Evolutionary conservation across 2,113 vertebrate genomes (phyloP).

Genomic region (Podiceps cristatus): DNA sequence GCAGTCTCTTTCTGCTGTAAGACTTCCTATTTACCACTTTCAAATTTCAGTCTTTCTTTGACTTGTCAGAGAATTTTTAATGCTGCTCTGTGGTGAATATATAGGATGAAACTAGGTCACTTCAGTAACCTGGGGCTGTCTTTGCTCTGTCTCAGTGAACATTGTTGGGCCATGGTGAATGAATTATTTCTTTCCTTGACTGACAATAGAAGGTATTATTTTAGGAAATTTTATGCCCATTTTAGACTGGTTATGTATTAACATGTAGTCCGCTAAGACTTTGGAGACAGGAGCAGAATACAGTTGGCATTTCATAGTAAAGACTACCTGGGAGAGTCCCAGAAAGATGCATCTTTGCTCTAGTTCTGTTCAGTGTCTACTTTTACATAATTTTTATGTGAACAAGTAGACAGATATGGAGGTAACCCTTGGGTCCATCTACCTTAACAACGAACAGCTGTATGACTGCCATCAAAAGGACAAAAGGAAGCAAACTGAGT

Average conservation of each 20-base stretch:
- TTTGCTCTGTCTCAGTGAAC: conserved; percentile 66
- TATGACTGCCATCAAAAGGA: neutral
- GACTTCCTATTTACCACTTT: conserved; percentile 13
- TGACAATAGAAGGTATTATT: conserved; percentile 57
- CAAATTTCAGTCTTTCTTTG: conserved; percentile 33
- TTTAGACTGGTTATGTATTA: conserved; percentile 18
- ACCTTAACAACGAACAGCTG: rapidly evolving
- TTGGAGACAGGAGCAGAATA: neutral
- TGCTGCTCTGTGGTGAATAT: conserved; percentile 37
- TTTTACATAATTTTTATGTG: neutral
- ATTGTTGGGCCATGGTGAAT: conserved; percentile 56
- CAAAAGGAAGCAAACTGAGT: neutral
- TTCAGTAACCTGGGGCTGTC: conserved; percentile 69
- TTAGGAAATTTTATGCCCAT: conserved; percentile 34
- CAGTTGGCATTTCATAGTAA: neutral
- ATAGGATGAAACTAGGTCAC: conserved; percentile 65
- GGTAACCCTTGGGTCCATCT: neutral
- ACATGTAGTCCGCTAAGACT: neutral
- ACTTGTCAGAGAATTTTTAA: conserved; percentile 47
- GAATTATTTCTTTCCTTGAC: conserved; percentile 66
- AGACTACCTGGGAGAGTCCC: neutral
- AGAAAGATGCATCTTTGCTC: neutral
- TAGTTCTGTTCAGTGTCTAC: neutral
- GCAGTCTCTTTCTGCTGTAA: neutral
- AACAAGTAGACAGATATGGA: neutral